phyloP scores from a whole-genome alignment of 2,797 vertebrate species.

The Lophius americanus region DNA sequence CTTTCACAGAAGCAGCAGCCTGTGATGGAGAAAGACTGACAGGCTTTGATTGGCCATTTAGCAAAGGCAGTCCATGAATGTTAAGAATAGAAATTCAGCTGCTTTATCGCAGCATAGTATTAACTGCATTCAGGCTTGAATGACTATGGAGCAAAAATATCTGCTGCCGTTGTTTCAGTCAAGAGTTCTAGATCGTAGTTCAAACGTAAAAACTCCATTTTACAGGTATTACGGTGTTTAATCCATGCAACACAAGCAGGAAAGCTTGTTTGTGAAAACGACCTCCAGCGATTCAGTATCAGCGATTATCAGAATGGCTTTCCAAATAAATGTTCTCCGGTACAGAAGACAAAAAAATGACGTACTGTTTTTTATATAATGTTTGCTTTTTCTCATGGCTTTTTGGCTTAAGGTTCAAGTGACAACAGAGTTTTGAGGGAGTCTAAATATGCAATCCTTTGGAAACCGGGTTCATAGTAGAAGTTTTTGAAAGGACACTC shows the following conservation, averaged over 20 bases:
- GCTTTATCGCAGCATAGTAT: conserved; percentile 25
- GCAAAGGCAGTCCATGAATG: conserved; percentile 20
- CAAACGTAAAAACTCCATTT: background rate
- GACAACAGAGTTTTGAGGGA: too few relatives aligned
- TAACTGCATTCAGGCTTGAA: conserved; percentile 11
- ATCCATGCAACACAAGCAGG: background rate
- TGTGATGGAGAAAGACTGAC: conserved; percentile 45
- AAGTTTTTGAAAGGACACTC: too few relatives aligned
- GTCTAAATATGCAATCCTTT: too few relatives aligned
- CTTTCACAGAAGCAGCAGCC: conserved; percentile 56
- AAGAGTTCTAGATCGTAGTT: background rate
- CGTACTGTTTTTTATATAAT: too few relatives aligned
- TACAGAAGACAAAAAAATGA: conserved; percentile 11
- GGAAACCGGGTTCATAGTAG: too few relatives aligned
- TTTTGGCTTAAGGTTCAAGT: too few relatives aligned
- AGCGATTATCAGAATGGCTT: conserved; percentile 28
- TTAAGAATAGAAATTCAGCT: conserved; percentile 23
- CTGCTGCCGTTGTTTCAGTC: background rate
- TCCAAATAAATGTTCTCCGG: conserved; percentile 47
- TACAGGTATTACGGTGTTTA: background rate
- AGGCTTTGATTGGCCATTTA: conserved; percentile 43
- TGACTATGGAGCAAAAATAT: conserved; percentile 6
- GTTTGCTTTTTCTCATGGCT: too few relatives aligned
- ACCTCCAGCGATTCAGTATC: conserved; percentile 22
- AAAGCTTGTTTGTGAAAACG: conserved; percentile 16